Base-by-base conservation (phyloP, 2,888 invertebrate species). In the Brenthis hecate region DNA sequence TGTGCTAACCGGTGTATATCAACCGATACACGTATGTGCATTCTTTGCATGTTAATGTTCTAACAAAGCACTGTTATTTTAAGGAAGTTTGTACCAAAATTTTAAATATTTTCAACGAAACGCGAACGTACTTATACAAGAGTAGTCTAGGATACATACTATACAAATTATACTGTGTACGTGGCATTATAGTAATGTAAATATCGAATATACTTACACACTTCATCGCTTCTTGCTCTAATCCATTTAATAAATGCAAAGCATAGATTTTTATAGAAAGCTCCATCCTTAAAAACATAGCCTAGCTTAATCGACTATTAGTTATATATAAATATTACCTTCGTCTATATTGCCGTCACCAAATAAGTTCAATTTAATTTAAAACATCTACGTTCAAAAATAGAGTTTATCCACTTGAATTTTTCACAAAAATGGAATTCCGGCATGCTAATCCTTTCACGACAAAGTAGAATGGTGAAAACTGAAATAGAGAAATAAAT, bases 1-100 rank as follows among this genome's bases (percentile, higher is more conserved):
- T 88, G 85, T 85, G 84, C 85, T 85, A 80, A 84, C 80, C 81
- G 79, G 81, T 85, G 85, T 83, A 85, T 86, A 84, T 82, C 82
- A 82, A 83, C 81, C 82, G 81, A 82, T 83, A 83, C 81, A 80
- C 75, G 81, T 79, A 80, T 68, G 77, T 72, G 70, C 66, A 70
- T 72, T 68, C 68, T 72, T 72, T 70, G 68, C 66, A 66, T 70
- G 56, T 68, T 72, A 70, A 72, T 64, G 65, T 68, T 54, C 63
- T 48, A 60, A 62, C 55, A 65, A 61, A 65, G 51, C 51, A 43
- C 43, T 70, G 61, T 62, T 63, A 58, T 70, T 65, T 66, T 66
- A 65, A 70, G 56, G 43, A 64, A 65, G 62, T 68, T 68, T 65
- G 54, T 53, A 65, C 36, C 55, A 60, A 61, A 61, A 58, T 23